These are phyloP conservation scores for Eufriesea mexicana DNA, from an alignment of 1,140 invertebrate species.

Conservation along the genomic window DNA sequence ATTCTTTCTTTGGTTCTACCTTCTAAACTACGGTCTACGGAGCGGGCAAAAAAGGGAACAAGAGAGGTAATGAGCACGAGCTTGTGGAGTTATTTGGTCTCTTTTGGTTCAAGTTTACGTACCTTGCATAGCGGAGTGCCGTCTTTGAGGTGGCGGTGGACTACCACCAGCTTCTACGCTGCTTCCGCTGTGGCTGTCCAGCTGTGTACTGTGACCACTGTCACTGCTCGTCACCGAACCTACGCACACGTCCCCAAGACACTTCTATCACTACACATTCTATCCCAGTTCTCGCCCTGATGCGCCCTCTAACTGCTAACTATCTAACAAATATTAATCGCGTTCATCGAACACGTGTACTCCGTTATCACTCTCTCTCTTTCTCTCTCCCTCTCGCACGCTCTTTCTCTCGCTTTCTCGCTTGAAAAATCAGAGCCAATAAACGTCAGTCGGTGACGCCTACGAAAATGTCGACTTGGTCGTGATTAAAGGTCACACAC, in stretches of 20 bases:
- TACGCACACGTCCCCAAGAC: conserved; percentile 81
- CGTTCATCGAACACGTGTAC: neutral
- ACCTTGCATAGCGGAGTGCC: conserved; percentile 84
- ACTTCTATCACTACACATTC: conserved; percentile 80
- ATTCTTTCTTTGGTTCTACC: conserved; percentile 54
- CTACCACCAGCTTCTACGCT: conserved; percentile 83
- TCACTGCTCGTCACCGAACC: conserved; percentile 93
- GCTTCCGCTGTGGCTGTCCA: conserved; percentile 87
- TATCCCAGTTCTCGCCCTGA: conserved; percentile 53
- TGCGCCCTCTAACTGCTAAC: conserved; percentile 52
- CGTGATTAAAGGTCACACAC: neutral
- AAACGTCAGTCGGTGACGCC: neutral
- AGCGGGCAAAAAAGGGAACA: conserved; percentile 53
- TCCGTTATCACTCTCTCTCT: neutral
- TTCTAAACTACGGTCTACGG: conserved; percentile 61
- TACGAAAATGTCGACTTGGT: neutral
- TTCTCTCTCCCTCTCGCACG: neutral
- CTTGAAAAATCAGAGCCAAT: neutral
- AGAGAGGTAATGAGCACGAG: conserved; percentile 58
- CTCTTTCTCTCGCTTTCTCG: conserved; percentile 5
- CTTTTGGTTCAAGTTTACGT: conserved; percentile 68
- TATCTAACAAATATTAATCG: conserved; percentile 38
- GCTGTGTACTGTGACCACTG: conserved; percentile 92
- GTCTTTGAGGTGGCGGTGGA: conserved; percentile 81
- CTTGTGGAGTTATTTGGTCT: conserved; percentile 38